Evolutionary conservation across 2,888 invertebrate species (phyloP).

Genomic region (Andrena fulva): DNA sequence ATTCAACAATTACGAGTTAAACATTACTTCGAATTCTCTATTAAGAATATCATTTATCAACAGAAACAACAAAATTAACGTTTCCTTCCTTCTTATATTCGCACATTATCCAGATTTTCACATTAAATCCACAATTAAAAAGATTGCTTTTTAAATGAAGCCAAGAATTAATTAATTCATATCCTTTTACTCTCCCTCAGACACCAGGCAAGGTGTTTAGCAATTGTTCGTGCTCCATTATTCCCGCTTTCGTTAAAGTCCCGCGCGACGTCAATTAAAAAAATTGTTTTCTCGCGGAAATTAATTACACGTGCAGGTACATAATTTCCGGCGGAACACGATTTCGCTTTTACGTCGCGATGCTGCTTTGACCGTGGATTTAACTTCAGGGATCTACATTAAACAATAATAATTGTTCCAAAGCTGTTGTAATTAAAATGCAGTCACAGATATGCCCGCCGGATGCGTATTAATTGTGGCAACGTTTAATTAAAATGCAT

Average conservation of each 20-base stretch:
- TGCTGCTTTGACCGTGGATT: not conserved
- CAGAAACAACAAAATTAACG: no score
- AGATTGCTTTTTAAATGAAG: not conserved
- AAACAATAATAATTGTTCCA: no score
- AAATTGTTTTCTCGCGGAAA: conserved; percentile 3
- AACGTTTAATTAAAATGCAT: no score
- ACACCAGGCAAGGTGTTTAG: not conserved
- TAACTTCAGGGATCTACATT: no score
- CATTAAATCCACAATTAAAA: not conserved
- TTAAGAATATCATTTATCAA: no score
- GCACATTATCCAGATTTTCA: not conserved
- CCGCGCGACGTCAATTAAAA: conserved; percentile 2
- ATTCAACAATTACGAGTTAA: no score
- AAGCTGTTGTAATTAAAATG: no score
- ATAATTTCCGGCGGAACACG: not conserved
- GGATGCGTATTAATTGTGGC: no score
- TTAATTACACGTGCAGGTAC: conserved; percentile 7
- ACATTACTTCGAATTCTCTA: no score
- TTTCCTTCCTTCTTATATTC: not conserved
- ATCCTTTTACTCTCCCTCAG: not conserved
- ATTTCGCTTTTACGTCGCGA: conserved; percentile 11
- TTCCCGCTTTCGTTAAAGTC: not conserved
- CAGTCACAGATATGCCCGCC: no score
- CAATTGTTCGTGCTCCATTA: not conserved
- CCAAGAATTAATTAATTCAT: conserved; percentile 12